phyloP scores from a whole-genome alignment of 2,797 vertebrate species.

The Lithobates pipiens region DNA sequence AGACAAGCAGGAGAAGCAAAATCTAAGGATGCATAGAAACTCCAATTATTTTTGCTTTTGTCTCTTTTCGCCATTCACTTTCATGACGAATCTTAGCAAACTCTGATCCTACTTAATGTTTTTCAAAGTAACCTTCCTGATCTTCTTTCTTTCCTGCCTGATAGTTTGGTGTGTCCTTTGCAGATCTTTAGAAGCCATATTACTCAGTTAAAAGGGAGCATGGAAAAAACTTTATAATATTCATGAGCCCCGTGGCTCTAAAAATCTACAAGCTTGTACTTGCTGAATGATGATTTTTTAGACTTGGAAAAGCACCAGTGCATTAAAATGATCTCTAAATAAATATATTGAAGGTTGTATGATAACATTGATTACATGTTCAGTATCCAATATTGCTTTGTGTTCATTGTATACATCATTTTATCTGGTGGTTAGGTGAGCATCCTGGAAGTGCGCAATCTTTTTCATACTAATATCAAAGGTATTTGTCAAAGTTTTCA shows the following conservation, averaged over 20 bases:
- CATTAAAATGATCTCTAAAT: slow-evolving; percentile 34
- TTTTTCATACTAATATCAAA: not conserved
- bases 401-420: not conserved
- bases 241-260: not conserved
- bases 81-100: not conserved
- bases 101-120: not conserved
- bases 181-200: not conserved
- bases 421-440: not conserved
- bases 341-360: slow-evolving; percentile 9
- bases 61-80: not conserved
- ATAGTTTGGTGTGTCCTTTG: slow-evolving; percentile 1
- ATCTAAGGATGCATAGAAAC: not conserved
- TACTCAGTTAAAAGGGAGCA: not conserved
- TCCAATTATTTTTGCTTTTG: not conserved
- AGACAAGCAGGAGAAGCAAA: not conserved
- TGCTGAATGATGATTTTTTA: not conserved
- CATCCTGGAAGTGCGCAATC: not conserved
- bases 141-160: not conserved
- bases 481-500: not conserved
- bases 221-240: slow-evolving; percentile 35
- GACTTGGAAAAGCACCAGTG: slow-evolving; percentile 10
- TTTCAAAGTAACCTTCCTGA: not conserved
- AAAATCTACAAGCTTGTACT: not conserved
- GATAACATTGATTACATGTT: not conserved
- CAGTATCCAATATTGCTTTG: not conserved